Evolutionary conservation across 2,797 vertebrate genomes (phyloP).

Genomic region (Pipistrellus kuhlii): DNA sequence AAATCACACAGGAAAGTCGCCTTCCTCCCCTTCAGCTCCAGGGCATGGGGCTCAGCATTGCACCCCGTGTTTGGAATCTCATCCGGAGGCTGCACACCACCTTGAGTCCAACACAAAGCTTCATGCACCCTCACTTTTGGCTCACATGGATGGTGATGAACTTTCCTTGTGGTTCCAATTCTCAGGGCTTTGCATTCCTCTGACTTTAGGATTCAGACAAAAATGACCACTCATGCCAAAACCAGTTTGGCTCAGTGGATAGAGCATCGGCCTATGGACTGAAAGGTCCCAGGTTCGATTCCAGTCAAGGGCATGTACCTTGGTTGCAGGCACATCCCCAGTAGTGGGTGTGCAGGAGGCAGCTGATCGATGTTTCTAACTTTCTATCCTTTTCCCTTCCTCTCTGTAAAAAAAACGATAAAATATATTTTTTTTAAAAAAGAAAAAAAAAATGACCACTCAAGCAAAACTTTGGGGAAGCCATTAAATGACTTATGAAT

Average conservation of each 20-base stretch:
- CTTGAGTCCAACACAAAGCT: background rate
- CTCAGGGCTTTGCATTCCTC: background rate
- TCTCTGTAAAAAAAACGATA: no score
- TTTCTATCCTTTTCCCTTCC: no score
- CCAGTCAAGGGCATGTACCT: no score
- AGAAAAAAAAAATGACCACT: background rate
- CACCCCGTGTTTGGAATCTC: no score
- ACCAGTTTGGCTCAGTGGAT: background rate
- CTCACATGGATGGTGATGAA: background rate
- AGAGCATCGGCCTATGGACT: no score
- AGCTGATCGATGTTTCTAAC: no score
- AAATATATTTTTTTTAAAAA: no score
- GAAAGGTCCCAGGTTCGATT: no score
- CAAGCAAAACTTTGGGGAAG: background rate
- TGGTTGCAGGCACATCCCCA: no score
- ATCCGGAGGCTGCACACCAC: background rate
- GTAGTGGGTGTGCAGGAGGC: no score
- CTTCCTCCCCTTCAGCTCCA: no score
- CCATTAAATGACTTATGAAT: background rate
- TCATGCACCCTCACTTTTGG: background rate
- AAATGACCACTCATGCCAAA: background rate
- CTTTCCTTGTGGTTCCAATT: background rate
- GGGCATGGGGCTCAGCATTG: background rate
- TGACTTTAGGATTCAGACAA: background rate
- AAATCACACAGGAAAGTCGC: background rate